phyloP scores from a whole-genome alignment of 2,113 vertebrate genomes.

The Leptosomus discolor region DNA sequence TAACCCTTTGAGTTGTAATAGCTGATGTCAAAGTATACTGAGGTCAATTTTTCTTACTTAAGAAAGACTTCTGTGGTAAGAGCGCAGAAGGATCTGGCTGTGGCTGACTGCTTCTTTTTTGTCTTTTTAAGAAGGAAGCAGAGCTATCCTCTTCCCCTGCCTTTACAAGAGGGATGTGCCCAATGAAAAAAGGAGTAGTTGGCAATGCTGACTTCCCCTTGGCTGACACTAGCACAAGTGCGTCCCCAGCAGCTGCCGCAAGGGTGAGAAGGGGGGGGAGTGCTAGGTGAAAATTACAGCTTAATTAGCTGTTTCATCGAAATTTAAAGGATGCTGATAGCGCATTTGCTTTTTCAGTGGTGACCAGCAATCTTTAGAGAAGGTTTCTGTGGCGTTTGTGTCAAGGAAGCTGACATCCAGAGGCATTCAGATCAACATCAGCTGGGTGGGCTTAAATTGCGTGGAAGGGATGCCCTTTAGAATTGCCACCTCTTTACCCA shows the following conservation, averaged over 20 bases:
- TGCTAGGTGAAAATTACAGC: neutral
- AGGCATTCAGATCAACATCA: neutral
- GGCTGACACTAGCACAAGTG: neutral
- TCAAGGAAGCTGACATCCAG: neutral
- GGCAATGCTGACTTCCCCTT: neutral
- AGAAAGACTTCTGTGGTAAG: neutral
- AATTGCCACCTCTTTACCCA: neutral
- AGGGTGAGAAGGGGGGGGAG: rapidly evolving
- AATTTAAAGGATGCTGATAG: neutral
- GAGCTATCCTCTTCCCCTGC: neutral
- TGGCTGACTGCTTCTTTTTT: neutral
- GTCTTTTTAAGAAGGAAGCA: neutral
- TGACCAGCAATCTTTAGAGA: neutral
- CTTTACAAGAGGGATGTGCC: neutral
- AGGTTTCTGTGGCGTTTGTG: neutral
- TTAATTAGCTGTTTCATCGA: neutral
- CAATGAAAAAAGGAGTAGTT: neutral
- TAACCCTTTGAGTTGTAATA: neutral
- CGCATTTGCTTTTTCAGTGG: neutral
- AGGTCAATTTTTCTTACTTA: neutral
- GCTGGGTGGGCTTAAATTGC: neutral
- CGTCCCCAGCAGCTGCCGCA: neutral
- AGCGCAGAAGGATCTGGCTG: neutral
- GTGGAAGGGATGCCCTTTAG: neutral
- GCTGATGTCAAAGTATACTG: neutral